These are phyloP conservation scores for Chrysemys picta DNA, from an alignment of 2,113 vertebrate genomes.

Conservation along the genomic window DNA sequence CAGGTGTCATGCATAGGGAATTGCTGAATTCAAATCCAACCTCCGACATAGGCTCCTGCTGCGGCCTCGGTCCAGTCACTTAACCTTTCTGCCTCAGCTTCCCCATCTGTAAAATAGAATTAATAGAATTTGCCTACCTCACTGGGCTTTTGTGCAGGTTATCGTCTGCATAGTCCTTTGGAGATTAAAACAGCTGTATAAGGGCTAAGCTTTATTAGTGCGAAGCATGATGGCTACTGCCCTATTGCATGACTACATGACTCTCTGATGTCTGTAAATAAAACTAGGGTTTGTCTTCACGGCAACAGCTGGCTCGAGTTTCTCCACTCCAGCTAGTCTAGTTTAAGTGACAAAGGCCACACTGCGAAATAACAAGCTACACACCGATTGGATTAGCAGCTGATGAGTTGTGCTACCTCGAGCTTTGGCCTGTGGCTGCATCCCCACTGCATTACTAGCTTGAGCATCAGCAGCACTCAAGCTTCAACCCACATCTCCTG, in stretches of 20 bases:
- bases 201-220: background rate
- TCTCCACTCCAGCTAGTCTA: conserved; percentile 22
- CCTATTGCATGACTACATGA: conserved; percentile 41
- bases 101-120: conserved; percentile 18
- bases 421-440: background rate
- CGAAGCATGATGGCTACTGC: conserved; percentile 3
- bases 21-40: background rate
- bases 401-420: background rate
- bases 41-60: background rate
- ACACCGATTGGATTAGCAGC: conserved; percentile 17
- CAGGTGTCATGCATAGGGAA: background rate
- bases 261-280: conserved; percentile 30
- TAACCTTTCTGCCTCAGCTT: conserved; percentile 37
- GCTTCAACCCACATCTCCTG: background rate
- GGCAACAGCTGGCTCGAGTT: conserved; percentile 31
- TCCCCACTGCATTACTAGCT: background rate
- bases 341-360: background rate
- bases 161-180: background rate
- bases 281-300: background rate
- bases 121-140: conserved; percentile 59
- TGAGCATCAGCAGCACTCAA: background rate
- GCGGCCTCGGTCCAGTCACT: background rate
- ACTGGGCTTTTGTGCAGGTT: conserved; percentile 18
- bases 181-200: background rate
- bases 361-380: background rate